Conservation (phyloP, 2,113 vertebrate genomes). For the Ranitomeya variabilis region DNA sequence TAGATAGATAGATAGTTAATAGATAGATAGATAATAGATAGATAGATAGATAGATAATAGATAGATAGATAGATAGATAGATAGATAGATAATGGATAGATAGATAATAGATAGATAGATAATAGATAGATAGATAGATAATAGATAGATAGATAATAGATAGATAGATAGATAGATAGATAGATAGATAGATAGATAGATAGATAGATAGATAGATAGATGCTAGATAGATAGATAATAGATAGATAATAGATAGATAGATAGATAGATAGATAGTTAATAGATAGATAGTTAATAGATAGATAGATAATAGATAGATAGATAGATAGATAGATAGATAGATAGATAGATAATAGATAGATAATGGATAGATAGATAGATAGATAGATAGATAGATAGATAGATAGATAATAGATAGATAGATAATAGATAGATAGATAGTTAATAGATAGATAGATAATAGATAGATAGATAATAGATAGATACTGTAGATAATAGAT, state of each 20-base stretch:
- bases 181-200: conserved; percentile 6
- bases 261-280: conserved; percentile 9
- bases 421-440: not conserved
- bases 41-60: no score
- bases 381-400: not conserved
- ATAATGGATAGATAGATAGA: not conserved
- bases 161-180: conserved; percentile 4
- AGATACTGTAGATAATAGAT: not conserved
- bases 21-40: no score
- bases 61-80: no score
- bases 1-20: no score
- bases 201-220: not conserved
- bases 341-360: not conserved
- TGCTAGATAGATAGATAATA: not conserved
- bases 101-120: no score
- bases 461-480: not conserved
- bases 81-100: no score
- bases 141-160: no score
- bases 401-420: not conserved
- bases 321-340: not conserved
- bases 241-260: not conserved
- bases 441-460: not conserved
- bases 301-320: not conserved
- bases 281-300: not conserved
- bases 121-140: no score